Evolutionary conservation across 2,888 invertebrate species (phyloP).

Genomic region (Phyllotreta cruciferae): DNA sequence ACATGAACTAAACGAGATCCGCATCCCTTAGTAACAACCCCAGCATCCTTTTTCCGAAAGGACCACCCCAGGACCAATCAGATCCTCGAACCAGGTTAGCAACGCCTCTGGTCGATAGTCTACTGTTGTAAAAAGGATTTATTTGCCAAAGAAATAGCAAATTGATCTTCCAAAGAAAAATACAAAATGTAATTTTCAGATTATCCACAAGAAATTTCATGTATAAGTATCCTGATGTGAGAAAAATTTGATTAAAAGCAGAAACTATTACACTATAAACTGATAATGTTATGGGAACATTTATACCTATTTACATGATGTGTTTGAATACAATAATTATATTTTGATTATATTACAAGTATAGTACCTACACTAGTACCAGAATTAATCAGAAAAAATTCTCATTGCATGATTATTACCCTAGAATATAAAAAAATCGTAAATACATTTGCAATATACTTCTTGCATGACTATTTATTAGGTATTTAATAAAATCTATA

Average conservation of each 20-base stretch:
- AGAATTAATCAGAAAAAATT: neutral
- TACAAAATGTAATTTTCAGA: too few relatives aligned
- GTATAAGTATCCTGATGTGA: too few relatives aligned
- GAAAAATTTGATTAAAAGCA: too few relatives aligned
- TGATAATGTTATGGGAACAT: too few relatives aligned
- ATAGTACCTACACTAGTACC: neutral
- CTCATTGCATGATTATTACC: neutral
- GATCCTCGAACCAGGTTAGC: constrained; percentile 27
- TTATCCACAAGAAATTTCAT: too few relatives aligned
- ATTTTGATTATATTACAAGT: too few relatives aligned
- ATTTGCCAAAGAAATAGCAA: constrained; percentile 10
- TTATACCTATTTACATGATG: too few relatives aligned
- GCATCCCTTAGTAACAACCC: constrained; percentile 23
- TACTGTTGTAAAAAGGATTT: constrained; percentile 43
- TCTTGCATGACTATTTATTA: too few relatives aligned
- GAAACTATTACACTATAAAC: too few relatives aligned
- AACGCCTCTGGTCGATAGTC: constrained; percentile 50
- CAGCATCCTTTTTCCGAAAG: constrained; percentile 47
- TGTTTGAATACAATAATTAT: too few relatives aligned
- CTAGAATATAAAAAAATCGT: neutral
- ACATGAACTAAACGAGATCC: constrained; percentile 36
- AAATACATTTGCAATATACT: neutral
- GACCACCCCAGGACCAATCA: constrained; percentile 50
- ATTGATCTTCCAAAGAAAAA: too few relatives aligned
- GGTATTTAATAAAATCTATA: too few relatives aligned